Conservation (phyloP, 1,140 invertebrate species). For the Hyposmocoma kahamanoa region DNA sequence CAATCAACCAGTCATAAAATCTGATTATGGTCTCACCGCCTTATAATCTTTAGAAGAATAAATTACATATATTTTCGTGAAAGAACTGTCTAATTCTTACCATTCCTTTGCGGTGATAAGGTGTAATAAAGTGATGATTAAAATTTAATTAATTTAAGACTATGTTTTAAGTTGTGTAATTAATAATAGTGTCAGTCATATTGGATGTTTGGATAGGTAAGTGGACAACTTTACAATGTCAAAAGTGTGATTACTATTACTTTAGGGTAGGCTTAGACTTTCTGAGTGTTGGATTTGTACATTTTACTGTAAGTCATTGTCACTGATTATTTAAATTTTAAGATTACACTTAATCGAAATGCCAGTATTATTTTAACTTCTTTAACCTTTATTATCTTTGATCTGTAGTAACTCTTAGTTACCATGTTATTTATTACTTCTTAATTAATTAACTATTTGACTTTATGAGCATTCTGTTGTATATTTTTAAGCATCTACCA, state of each 20-base stretch:
- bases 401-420: too few relatives aligned
- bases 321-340: conserved; percentile 9
- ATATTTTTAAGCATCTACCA: too few relatives aligned
- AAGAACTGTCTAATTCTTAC: conserved; percentile 53
- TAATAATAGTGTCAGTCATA: conserved; percentile 56
- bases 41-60: conserved; percentile 69
- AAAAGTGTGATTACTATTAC: conserved; percentile 67
- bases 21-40: conserved; percentile 72
- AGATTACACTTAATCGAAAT: too few relatives aligned
- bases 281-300: conserved; percentile 57
- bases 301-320: conserved; percentile 63
- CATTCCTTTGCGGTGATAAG: conserved; percentile 66
- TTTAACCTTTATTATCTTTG: too few relatives aligned
- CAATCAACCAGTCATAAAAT: conserved; percentile 67
- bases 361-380: too few relatives aligned
- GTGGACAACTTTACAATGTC: conserved; percentile 69
- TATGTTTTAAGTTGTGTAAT: conserved; percentile 54
- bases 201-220: conserved; percentile 62
- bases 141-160: conserved; percentile 47
- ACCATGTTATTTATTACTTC: too few relatives aligned
- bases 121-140: conserved; percentile 62
- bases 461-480: too few relatives aligned
- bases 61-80: conserved; percentile 66
- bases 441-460: too few relatives aligned
- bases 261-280: conserved; percentile 54